Percentiles rank a stretch among this genome's conserved stretches.
phyloP scores from a whole-genome alignment of 1,140 invertebrate genomes.

The Andricus grossulariae region DNA sequence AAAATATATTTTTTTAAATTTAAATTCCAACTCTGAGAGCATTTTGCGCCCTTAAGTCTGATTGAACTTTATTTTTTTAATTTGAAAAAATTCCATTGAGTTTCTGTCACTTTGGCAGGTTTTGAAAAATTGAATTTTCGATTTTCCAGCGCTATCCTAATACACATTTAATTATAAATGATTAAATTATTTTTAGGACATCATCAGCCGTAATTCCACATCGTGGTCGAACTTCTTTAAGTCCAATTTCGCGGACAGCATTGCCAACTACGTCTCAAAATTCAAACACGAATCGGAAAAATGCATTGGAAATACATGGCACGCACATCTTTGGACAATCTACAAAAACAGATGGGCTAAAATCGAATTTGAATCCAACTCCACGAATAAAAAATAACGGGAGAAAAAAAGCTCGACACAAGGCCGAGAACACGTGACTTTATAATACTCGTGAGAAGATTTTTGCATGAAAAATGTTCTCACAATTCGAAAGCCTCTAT shows the following conservation, averaged over 20 bases:
- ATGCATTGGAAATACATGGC: conserved; percentile 29
- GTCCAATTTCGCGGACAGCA: conserved; percentile 58
- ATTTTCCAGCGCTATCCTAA: too few species aligned
- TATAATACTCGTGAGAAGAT: neutral
- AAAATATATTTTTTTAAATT: too few species aligned
- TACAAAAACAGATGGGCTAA: neutral
- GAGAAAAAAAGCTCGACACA: conserved; percentile 15
- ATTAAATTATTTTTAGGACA: conserved; percentile 39
- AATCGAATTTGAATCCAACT: conserved; percentile 11
- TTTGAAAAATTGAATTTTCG: too few species aligned
- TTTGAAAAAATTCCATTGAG: too few species aligned
- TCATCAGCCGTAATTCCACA: conserved; percentile 47
- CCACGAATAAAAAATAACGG: neutral
- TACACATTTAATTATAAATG: neutral
- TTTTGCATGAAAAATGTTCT: neutral
- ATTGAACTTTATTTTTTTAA: too few species aligned
- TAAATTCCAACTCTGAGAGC: neutral
- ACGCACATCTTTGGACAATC: conserved; percentile 25
- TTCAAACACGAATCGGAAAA: neutral
- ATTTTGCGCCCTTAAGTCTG: too few species aligned
- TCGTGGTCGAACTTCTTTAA: conserved; percentile 59
- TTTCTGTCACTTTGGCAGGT: too few species aligned
- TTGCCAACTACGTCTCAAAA: neutral
- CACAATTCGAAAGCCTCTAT: neutral
- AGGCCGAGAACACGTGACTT: neutral